Percentiles rank a stretch among this genome's conserved stretches.
These are phyloP conservation scores for Botrylloides violaceus DNA, from an alignment of 23 tunicate species.

Conservation along the genomic window DNA sequence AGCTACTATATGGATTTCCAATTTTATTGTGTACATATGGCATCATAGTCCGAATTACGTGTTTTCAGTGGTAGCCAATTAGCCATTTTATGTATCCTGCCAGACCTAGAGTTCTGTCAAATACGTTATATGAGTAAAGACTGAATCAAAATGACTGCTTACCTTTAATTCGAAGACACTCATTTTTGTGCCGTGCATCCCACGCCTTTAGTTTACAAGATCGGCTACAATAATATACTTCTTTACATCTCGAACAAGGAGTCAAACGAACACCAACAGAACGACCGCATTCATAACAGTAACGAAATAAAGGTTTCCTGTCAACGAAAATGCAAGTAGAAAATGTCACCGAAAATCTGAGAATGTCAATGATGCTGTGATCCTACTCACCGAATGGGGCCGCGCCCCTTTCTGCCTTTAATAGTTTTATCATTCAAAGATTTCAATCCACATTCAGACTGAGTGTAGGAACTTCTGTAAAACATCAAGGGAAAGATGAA, in stretches of 20 bases:
- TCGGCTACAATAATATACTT: slow-evolving; percentile 85
- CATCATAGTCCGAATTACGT: too few species aligned
- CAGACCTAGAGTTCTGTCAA: too few species aligned
- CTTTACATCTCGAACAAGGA: slow-evolving; percentile 74
- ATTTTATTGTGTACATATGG: too few species aligned
- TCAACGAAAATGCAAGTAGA: slow-evolving; percentile 9
- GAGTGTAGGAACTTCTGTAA: background rate
- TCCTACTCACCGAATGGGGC: slow-evolving; percentile 3
- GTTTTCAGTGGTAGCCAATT: too few species aligned
- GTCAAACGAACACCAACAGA: slow-evolving; percentile 83
- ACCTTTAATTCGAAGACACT: slow-evolving; percentile 83
- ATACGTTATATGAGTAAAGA: too few species aligned
- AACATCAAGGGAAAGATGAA: too few species aligned
- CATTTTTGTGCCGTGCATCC: slow-evolving; percentile 81
- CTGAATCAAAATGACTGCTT: too few species aligned
- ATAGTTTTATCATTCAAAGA: background rate
- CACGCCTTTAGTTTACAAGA: slow-evolving; percentile 84
- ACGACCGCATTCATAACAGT: slow-evolving; percentile 92
- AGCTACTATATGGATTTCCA: slow-evolving; percentile 11
- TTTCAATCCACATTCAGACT: background rate
- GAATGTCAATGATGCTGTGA: background rate
- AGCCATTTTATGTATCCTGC: too few species aligned
- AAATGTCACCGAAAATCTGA: background rate
- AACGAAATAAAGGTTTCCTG: slow-evolving; percentile 79
- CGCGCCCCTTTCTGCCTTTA: slow-evolving; percentile 6